Percentiles rank a stretch among this genome's conserved stretches.
Evolutionary conservation across 64 coral and sea anemone species (phyloP).

Genomic region (Porites lutea): DNA sequence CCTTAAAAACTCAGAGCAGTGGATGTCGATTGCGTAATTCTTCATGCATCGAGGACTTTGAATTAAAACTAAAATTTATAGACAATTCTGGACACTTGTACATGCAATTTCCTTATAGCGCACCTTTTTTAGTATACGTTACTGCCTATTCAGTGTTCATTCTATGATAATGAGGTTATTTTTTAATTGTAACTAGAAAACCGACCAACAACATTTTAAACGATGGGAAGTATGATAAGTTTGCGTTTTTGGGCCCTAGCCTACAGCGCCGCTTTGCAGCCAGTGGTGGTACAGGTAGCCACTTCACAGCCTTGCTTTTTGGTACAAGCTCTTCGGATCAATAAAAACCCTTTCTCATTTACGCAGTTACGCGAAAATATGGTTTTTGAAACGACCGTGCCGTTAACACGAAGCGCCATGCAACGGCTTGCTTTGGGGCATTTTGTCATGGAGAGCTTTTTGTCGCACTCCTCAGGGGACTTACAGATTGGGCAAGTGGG

Average conservation of each 20-base stretch:
- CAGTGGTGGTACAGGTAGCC: not conserved
- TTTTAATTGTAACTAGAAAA: no score
- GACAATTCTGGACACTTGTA: no score
- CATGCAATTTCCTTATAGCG: no score
- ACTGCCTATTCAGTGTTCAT: no score
- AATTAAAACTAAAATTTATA: no score
- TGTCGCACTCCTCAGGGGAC: not conserved
- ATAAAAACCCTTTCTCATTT: not conserved
- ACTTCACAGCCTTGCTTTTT: conserved; percentile 17
- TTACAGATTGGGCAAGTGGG: conserved; percentile 20
- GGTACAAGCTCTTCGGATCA: conserved; percentile 14
- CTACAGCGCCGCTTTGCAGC: conserved; percentile 1
- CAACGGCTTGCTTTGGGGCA: conserved; percentile 1
- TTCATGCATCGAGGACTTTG: no score
- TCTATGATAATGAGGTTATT: no score
- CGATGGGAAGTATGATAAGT: no score
- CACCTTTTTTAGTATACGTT: no score
- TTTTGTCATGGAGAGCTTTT: conserved; percentile 1
- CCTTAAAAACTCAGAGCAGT: no score
- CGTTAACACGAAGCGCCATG: conserved; percentile 1
- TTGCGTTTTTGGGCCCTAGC: not conserved
- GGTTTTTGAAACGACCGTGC: not conserved
- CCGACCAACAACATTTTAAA: no score
- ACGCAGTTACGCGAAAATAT: conserved; percentile 5
- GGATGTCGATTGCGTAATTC: no score